Base-by-base conservation (phyloP, 2,797 vertebrate genomes). In the Cynopterus sphinx region DNA sequence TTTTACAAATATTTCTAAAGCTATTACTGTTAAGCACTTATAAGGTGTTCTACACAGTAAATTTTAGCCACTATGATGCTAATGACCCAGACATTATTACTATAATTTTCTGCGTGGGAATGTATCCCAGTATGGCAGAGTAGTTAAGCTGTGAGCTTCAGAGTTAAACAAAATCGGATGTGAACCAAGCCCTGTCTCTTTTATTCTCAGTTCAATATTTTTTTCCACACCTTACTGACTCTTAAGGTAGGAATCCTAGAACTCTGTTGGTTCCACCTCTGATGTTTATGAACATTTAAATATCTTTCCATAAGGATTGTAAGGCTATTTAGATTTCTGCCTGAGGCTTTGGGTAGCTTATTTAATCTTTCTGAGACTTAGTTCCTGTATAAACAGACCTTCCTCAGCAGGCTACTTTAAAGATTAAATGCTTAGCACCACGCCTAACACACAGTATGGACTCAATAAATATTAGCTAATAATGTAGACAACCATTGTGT, bases 61-160 rank as follows among this genome's bases (percentile, higher is more conserved):
- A 83, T 59, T 71, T 78, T 79, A 70, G 4, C 57, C 63, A 9
- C 55, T 68, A 31, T 81, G 15, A 87, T 68, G 49, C 84, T 65
- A 53, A 92, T 92, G 82, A 78, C 57, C 19, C 74, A 65, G 57
- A 86, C 55, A 78, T 75, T 93, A 94, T 87, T 97, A 49, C 70
- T 26, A 31, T 96, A 91, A 91, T 77, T 91, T n/a, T 77, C 73
- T 87, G 73, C 46, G 22, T 86, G 49, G 46, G 33, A n/a, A 96
- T 74, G 1, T 63, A 24, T 88, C 61, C 92, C 77, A 49, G 17
- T 75, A 19, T 51, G 87, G 24, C 78, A 74, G 33, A 81, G 28
- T 61, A 5, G 51, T 67, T 95, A 78, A 57, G 6, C n/a, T 68
- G 36, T 39, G 86, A 87, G 28, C 61, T 86, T 89, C 78, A 63